These are phyloP conservation scores for Sarotherodon lohbergeri DNA, from an alignment of 2,113 vertebrate species.

Conservation along the genomic window DNA sequence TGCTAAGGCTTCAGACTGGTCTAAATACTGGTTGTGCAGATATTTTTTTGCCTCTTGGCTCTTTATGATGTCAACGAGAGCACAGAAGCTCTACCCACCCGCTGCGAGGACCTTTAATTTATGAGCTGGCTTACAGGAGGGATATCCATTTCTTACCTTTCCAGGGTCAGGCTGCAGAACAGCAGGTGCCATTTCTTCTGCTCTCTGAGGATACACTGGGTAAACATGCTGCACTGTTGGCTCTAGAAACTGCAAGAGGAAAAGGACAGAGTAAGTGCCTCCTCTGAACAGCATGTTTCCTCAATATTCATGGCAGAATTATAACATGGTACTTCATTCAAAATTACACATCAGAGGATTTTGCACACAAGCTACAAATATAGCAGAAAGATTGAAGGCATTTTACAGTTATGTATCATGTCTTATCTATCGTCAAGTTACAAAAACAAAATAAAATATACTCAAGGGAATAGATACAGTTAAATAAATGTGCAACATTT, in stretches of 20 bases:
- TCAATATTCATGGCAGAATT: not conserved
- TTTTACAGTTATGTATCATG: not conserved
- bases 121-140: not conserved
- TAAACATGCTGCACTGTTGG: not conserved
- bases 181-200: not conserved
- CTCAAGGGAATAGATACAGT: not conserved
- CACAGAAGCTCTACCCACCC: not conserved
- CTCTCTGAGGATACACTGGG: not conserved
- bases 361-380: not conserved
- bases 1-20: not conserved
- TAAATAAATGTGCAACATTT: not conserved
- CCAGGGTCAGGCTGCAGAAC: not conserved
- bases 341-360: not conserved
- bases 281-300: not conserved
- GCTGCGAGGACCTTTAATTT: not conserved
- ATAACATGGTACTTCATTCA: not conserved
- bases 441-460: not conserved
- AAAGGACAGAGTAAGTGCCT: not conserved
- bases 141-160: not conserved
- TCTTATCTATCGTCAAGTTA: not conserved
- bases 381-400: not conserved
- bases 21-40: not conserved
- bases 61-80: not conserved
- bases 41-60: fast-evolving
- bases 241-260: not conserved